Conservation (phyloP, 2,797 vertebrate genomes). For the Galagoides demidoff region DNA sequence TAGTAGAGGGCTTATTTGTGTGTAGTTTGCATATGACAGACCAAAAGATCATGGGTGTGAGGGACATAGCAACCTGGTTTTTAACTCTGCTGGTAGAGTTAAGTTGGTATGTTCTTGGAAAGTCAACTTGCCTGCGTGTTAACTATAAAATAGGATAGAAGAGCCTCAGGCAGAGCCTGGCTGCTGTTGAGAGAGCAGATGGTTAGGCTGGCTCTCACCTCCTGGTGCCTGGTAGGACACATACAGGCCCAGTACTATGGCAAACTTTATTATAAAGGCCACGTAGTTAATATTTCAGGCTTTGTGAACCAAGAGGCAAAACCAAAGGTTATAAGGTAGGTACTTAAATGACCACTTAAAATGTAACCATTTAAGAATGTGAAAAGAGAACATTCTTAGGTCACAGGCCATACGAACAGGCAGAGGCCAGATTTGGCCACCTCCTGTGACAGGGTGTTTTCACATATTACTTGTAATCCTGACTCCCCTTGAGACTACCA, state of each 20-base stretch:
- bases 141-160: neutral
- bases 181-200: neutral
- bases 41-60: neutral
- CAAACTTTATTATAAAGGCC: neutral
- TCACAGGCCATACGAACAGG: neutral
- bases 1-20: neutral
- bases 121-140: neutral
- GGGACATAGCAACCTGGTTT: neutral
- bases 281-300: neutral
- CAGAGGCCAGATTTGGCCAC: neutral
- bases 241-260: neutral
- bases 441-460: neutral
- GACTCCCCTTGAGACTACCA: neutral
- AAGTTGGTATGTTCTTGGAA: neutral
- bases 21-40: neutral
- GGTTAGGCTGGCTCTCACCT: neutral
- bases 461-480: neutral
- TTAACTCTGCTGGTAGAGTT: constrained; percentile 44
- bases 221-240: neutral
- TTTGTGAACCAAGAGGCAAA: neutral
- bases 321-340: neutral
- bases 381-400: neutral
- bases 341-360: neutral
- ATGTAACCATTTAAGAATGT: neutral
- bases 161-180: neutral